phyloP scores from a whole-genome alignment of 2,113 vertebrate species.

The Leucopsar rothschildi region DNA sequence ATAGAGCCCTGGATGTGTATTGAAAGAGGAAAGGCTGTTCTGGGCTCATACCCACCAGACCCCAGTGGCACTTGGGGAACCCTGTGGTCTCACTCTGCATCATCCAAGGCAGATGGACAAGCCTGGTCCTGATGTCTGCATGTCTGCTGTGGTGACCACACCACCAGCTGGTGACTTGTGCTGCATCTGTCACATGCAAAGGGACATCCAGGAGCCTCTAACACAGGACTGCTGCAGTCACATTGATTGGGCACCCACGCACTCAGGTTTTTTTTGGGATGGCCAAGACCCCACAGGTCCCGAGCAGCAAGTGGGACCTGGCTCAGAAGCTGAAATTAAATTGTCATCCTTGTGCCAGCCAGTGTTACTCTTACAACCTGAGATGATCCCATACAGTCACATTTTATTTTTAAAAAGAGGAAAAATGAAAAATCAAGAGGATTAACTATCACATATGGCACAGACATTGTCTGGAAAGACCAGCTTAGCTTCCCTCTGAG shows the following conservation, averaged over 20 bases:
- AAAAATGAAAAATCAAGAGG: constrained; percentile 8
- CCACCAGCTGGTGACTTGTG: not conserved
- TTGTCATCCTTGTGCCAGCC: fast-evolving
- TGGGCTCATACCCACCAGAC: not conserved
- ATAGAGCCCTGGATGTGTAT: not conserved
- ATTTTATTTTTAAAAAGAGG: not conserved
- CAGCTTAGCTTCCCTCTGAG: not conserved
- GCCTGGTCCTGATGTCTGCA: not conserved
- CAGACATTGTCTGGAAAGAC: not conserved
- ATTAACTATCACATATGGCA: not conserved
- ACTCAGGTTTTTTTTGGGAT: not conserved
- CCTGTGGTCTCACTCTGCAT: not conserved
- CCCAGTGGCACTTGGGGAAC: not conserved
- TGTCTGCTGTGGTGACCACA: too few species aligned
- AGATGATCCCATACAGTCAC: fast-evolving
- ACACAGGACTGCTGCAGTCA: not conserved
- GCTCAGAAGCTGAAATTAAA: not conserved
- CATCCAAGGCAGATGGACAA: not conserved
- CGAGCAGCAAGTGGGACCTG: not conserved
- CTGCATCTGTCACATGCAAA: fast-evolving
- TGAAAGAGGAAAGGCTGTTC: not conserved
- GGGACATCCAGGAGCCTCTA: not conserved
- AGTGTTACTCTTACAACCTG: not conserved
- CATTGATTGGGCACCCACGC: not conserved
- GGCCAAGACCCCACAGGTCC: not conserved